These are phyloP conservation scores for Podotricha telesiphe DNA, from an alignment of 2,888 invertebrate genomes.

Conservation along the genomic window DNA sequence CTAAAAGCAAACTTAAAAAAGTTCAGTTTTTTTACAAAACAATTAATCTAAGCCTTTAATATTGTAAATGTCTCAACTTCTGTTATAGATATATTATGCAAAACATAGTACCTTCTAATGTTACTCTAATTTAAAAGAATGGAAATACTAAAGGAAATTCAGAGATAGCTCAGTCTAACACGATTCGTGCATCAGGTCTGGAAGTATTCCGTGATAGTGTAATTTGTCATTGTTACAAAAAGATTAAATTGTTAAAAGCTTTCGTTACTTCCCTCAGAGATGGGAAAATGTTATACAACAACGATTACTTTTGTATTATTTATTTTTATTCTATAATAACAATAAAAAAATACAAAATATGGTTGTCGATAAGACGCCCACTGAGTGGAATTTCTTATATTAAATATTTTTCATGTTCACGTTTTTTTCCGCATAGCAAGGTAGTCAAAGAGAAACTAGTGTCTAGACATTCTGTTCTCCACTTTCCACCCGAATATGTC, in stretches of 20 bases:
- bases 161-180: slow-evolving; percentile 38
- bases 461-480: too few relatives aligned
- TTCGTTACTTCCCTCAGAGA: slow-evolving; percentile 12
- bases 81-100: neutral
- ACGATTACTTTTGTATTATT: neutral
- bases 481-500: too few relatives aligned
- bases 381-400: too few relatives aligned
- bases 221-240: slow-evolving; percentile 33
- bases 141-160: slow-evolving; percentile 35
- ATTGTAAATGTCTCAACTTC: too few relatives aligned
- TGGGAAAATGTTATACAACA: slow-evolving; percentile 5
- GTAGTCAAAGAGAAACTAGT: too few relatives aligned
- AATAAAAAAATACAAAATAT: neutral
- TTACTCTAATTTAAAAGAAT: slow-evolving; percentile 35
- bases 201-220: slow-evolving; percentile 32
- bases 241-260: slow-evolving; percentile 28
- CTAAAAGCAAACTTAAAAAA: too few relatives aligned
- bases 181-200: slow-evolving; percentile 42
- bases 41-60: too few relatives aligned
- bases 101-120: slow-evolving; percentile 8
- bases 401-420: too few relatives aligned
- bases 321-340: neutral
- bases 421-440: too few relatives aligned
- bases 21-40: too few relatives aligned
- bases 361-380: too few relatives aligned